These are phyloP conservation scores for Maniola hyperantus DNA, from an alignment of 2,888 invertebrate species.

Conservation along the genomic window DNA sequence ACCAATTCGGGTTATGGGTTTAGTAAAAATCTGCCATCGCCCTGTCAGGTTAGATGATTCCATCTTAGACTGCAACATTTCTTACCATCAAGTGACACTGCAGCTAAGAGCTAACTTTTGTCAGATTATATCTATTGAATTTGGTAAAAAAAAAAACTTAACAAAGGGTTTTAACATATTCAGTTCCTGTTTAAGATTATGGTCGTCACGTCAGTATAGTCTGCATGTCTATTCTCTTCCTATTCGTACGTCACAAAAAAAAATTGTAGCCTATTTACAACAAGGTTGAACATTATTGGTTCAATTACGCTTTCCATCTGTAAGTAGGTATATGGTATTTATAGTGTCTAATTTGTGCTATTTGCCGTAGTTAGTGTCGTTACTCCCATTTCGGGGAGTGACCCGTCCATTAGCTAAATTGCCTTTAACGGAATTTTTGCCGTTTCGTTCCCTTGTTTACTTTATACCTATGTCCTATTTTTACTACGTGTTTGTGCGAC, in stretches of 20 bases:
- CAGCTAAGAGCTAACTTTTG: no score
- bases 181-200: no score
- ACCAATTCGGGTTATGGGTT: no score
- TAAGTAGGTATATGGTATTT: conserved; percentile 4
- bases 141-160: no score
- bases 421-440: conserved; percentile 44
- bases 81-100: no score
- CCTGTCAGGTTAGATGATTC: no score
- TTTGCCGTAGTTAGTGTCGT: conserved; percentile 38
- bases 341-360: conserved; percentile 38
- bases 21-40: no score
- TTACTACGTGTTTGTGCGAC: not conserved
- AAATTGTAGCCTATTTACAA: not conserved
- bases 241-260: not conserved
- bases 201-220: no score
- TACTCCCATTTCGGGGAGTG: conserved; percentile 42
- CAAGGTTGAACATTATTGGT: not conserved
- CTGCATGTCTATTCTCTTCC: no score
- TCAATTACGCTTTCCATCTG: not conserved
- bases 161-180: no score
- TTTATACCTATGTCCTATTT: conserved; percentile 33
- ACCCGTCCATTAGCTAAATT: conserved; percentile 51
- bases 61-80: no score
- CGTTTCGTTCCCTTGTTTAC: conserved; percentile 41
- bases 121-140: no score